These are phyloP conservation scores for Botia kubotai DNA, from an alignment of 2,797 vertebrate genomes.

Conservation along the genomic window DNA sequence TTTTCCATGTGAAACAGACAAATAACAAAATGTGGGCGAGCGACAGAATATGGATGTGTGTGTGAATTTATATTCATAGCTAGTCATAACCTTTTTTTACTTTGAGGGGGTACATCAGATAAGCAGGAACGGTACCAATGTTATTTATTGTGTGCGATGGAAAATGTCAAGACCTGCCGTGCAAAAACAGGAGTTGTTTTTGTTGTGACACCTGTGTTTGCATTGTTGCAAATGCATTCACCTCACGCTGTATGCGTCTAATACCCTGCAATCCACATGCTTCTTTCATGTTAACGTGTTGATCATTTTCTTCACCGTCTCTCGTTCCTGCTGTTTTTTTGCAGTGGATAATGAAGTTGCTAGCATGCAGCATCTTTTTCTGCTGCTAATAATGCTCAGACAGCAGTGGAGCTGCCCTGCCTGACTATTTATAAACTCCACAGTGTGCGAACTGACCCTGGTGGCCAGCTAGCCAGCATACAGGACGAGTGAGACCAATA, in stretches of 20 bases:
- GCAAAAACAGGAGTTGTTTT: not conserved
- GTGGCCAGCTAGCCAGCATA: conserved; percentile 59
- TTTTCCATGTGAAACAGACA: conserved; percentile 41
- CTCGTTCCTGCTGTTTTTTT: conserved; percentile 52
- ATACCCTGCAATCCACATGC: conserved; percentile 58
- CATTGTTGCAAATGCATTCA: not conserved
- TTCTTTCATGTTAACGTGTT: conserved; percentile 70
- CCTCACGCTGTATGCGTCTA: not conserved
- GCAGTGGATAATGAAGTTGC: conserved; percentile 82
- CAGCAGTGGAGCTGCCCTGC: conserved; percentile 79
- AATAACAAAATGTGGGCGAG: conserved; percentile 52
- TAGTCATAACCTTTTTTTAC: not conserved
- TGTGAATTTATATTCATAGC: conserved; percentile 78
- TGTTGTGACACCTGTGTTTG: conserved; percentile 1
- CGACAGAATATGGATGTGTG: conserved; percentile 55
- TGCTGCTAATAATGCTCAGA: conserved; percentile 86
- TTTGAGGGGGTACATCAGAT: not conserved
- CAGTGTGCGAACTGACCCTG: conserved; percentile 55
- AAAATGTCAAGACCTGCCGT: conserved; percentile 23
- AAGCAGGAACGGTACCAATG: not conserved
- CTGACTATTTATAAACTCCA: conserved; percentile 61
- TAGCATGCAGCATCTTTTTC: conserved; percentile 69
- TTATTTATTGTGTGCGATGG: conserved; percentile 21
- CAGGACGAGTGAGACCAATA: conserved; percentile 53
- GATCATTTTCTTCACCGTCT: conserved; percentile 62